Evolutionary conservation across 2,797 vertebrate species (phyloP), one percentile per base, ranked within the genome.

Genomic region (Sphaeramia orbicularis): DNA sequence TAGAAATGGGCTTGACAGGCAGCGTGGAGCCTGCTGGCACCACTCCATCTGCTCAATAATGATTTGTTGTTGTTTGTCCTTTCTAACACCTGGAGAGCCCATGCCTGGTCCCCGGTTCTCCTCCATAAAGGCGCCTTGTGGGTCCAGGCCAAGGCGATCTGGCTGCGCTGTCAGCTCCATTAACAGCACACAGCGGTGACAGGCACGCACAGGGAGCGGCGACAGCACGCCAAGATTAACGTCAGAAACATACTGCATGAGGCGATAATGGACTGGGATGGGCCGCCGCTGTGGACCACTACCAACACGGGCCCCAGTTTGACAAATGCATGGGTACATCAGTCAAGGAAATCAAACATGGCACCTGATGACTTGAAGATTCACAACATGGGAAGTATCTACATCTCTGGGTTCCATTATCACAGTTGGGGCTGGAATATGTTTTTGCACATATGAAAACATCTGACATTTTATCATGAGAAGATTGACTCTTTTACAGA

Each of bases 41-140:
- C 1, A 9, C 60, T 79, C 81, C 89, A 90, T 91, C 87, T 87
- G 84, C 76, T 81, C 77, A 6, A 19, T 85, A 83, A 81, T 69
- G 71, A 83, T 83, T 87, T 78, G 59, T 73, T 71, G 81, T 83
- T 48, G 48, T 82, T 42, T 57, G 57, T 45, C 58, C 54, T 48
- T 68, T 74, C 49, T 13, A 78, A 84, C 87, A 91, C 89, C 89
- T 90, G 86, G 82, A 82, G 80, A 78, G 43, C 52, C 19, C 0
- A 62, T 45, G 52, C 4, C 27, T 9, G 9, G 52, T 60, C 51
- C 66, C 10, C n/a, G n/a, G 24, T 44, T 44, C 61, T 69, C 30
- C 53, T 48, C 63, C 56, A 52, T 50, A 52, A 53, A 52, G 66
- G 72, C 0, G 47, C 44, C 72, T 67, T 21, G 7, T 57, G 68